phyloP scores from a whole-genome alignment of 2,113 vertebrate genomes.

The Proteles cristata region DNA sequence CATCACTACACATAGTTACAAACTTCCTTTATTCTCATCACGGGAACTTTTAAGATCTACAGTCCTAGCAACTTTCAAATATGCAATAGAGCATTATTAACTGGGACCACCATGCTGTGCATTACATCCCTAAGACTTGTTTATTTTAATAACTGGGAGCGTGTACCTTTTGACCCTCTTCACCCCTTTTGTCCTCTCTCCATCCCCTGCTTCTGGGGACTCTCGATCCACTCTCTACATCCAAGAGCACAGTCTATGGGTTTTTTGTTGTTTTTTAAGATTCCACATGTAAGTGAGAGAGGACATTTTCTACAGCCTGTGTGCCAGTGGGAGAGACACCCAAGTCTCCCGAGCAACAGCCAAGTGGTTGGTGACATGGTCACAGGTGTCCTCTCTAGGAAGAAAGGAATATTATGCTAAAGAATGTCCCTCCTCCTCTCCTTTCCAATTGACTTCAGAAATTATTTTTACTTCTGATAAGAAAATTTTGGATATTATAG shows the following conservation, averaged over 20 bases:
- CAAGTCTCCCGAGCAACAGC: background rate
- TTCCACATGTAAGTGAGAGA: background rate
- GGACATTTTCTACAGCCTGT: background rate
- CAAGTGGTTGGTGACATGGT: background rate
- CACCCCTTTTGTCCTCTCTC: background rate
- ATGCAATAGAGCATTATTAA: background rate
- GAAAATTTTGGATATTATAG: background rate
- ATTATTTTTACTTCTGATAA: slow-evolving; percentile 23
- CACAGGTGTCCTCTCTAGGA: background rate
- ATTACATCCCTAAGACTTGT: background rate
- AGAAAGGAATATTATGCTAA: background rate
- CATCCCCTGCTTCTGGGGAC: background rate
- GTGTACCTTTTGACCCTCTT: background rate
- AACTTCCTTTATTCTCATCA: background rate
- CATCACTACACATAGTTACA: background rate
- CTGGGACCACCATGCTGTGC: background rate
- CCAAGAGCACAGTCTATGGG: no score
- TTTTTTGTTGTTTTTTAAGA: background rate
- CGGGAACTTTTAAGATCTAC: background rate
- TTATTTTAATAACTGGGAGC: background rate
- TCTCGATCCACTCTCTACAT: background rate
- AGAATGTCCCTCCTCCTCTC: background rate
- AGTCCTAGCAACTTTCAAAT: background rate
- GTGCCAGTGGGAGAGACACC: fast-evolving
- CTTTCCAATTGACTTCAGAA: background rate